Conservation (phyloP, 1,140 invertebrate genomes). For the Eurosta solidaginis region DNA sequence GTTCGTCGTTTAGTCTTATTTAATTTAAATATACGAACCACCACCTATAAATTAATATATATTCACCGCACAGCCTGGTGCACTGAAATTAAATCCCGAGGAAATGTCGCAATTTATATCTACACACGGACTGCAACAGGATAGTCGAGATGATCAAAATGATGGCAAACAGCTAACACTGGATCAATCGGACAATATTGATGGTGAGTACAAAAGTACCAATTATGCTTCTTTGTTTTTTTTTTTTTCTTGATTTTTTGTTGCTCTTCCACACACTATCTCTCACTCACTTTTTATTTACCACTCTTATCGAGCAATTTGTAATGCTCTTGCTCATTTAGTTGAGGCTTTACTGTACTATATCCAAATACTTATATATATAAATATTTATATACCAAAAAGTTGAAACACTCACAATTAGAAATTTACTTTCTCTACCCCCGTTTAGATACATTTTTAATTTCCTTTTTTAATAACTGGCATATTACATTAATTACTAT, state of each 20-base stretch:
- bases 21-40: background rate
- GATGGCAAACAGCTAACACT: constrained; percentile 55
- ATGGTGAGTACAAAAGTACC: constrained; percentile 51
- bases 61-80: constrained; percentile 34
- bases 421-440: background rate
- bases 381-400: constrained; percentile 4
- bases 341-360: background rate
- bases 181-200: constrained; percentile 59
- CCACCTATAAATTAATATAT: background rate
- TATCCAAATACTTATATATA: background rate
- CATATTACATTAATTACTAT: background rate
- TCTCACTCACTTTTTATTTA: background rate
- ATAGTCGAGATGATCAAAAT: constrained; percentile 54
- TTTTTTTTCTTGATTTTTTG: background rate
- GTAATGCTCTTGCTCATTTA: background rate
- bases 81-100: constrained; percentile 54
- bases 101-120: constrained; percentile 56
- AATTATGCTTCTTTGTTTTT: background rate
- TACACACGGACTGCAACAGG: constrained; percentile 50
- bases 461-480: background rate
- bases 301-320: background rate
- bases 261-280: constrained; percentile 9
- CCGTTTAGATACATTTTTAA: background rate
- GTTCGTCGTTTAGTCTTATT: too few relatives aligned
- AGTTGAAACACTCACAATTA: constrained; percentile 4